Base-by-base conservation (phyloP, 2,888 invertebrate species). In the Prosapia bicincta region DNA sequence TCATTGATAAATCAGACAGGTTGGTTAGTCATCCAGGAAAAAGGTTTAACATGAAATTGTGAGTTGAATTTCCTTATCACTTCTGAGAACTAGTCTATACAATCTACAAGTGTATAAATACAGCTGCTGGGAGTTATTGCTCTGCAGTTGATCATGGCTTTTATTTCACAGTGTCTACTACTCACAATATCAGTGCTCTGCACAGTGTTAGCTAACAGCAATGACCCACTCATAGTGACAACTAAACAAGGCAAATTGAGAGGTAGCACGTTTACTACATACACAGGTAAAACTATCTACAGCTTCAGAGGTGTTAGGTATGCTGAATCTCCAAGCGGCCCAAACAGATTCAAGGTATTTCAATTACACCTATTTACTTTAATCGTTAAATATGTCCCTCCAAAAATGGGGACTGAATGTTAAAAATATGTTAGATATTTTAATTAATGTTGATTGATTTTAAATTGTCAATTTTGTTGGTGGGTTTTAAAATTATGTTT, bases 281-380 rank as follows among this genome's bases (percentile, higher is more conserved):
- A 69, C 69, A 76, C 76, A 1, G 72, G 72, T 32, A 54, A 69
- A 24, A 24, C 24, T 24, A 71, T 76, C 25, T 38, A 69, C n/a
- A 54, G 72, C 15, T 76, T 76, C 26, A 73, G 68, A n/a, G 76
- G 72, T 15, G 38, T 76, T 0, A 30, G 66, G 1, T 76, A 69
- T 66, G 76, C 76, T n/a, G 73, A 73, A 26, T 32, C 76, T 15
- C 76, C 76, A 9, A 32, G 67, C 10, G 76, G 76, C n/a, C 6
- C 26, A 1, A 38, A 71, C 25, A 68, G 76, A 32, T 66, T 76
- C 20, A 76, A 76, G 76, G 76, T 76, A 76, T n/a, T n/a, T n/a
- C n/a, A n/a, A n/a, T n/a, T n/a, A n/a, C n/a, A n/a, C n/a, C n/a
- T n/a, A n/a, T n/a, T n/a, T n/a, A n/a, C n/a, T n/a, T n/a, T n/a